These are phyloP conservation scores for Agriopis aurantiaria DNA, from an alignment of 2,888 invertebrate species.

Conservation along the genomic window DNA sequence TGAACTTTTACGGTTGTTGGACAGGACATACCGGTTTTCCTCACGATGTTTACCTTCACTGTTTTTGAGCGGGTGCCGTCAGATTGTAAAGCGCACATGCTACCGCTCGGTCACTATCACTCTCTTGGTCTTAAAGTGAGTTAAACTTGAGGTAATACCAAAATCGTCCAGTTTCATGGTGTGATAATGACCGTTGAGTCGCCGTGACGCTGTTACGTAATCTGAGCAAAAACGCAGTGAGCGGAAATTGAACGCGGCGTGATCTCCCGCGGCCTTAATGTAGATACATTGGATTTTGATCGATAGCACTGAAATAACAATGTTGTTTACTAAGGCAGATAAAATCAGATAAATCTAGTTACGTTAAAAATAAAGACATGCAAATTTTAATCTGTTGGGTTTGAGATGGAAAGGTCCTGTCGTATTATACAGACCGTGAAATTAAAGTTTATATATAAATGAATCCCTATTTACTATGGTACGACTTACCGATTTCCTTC, in stretches of 20 bases:
- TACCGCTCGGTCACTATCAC: too few relatives aligned
- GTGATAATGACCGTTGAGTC: conserved; percentile 45
- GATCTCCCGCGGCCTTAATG: conserved; percentile 18
- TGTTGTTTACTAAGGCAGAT: conserved; percentile 2
- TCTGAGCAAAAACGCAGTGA: conserved; percentile 43
- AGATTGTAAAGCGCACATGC: too few relatives aligned
- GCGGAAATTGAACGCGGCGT: conserved; percentile 45
- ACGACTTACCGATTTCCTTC: too few relatives aligned
- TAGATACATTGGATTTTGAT: conserved; percentile 33
- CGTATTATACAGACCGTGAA: too few relatives aligned
- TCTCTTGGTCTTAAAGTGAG: too few relatives aligned
- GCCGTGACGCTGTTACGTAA: conserved; percentile 52
- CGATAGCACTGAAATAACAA: conserved; percentile 20
- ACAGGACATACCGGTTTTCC: too few relatives aligned
- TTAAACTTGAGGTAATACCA: background rate
- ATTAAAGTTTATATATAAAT: too few relatives aligned
- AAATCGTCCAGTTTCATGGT: conserved; percentile 20
- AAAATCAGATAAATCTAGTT: conserved; percentile 6
- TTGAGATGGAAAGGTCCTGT: background rate
- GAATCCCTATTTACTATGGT: too few relatives aligned
- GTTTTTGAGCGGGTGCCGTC: too few relatives aligned
- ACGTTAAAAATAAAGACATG: background rate
- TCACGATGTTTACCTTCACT: too few relatives aligned
- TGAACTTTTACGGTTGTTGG: too few relatives aligned
- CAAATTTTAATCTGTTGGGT: background rate